Conservation (phyloP, 2,888 invertebrate genomes). For the Euzophera pinguis region DNA sequence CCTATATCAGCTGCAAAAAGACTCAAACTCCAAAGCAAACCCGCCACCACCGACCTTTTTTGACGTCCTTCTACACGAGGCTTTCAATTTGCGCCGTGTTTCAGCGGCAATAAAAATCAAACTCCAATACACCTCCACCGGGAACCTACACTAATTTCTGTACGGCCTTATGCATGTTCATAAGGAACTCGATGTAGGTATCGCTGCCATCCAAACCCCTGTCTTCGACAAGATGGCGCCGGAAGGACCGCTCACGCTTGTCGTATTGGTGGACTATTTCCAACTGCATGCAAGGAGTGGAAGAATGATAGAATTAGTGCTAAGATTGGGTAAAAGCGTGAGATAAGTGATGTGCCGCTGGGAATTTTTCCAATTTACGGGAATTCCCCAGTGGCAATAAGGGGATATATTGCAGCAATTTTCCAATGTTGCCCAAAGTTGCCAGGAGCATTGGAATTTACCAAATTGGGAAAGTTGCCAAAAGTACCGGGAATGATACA, state of each 20-base stretch:
- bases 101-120: background rate
- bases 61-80: background rate
- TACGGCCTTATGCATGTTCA: constrained; percentile 98
- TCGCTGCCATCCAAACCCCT: constrained; percentile 87
- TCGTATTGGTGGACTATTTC: constrained; percentile 45
- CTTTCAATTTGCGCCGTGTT: background rate
- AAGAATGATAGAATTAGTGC: constrained; percentile 9
- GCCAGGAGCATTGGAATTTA: too few relatives aligned
- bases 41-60: background rate
- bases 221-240: constrained; percentile 95
- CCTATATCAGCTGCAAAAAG: background rate
- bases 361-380: too few relatives aligned
- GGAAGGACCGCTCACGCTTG: constrained; percentile 86
- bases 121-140: constrained; percentile 11
- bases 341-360: too few relatives aligned
- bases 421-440: too few relatives aligned
- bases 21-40: background rate
- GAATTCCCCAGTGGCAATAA: too few relatives aligned
- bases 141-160: constrained; percentile 56
- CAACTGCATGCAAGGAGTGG: constrained; percentile 39
- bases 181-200: constrained; percentile 96
- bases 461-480: too few relatives aligned
- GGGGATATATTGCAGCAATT: too few relatives aligned
- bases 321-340: constrained; percentile 6
- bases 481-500: too few relatives aligned